A percentile compares a stretch with the other conserved stretches of the same genome.
phyloP scores from a whole-genome alignment of 1,140 invertebrate genomes.

The Drosophila quadrilineata region DNA sequence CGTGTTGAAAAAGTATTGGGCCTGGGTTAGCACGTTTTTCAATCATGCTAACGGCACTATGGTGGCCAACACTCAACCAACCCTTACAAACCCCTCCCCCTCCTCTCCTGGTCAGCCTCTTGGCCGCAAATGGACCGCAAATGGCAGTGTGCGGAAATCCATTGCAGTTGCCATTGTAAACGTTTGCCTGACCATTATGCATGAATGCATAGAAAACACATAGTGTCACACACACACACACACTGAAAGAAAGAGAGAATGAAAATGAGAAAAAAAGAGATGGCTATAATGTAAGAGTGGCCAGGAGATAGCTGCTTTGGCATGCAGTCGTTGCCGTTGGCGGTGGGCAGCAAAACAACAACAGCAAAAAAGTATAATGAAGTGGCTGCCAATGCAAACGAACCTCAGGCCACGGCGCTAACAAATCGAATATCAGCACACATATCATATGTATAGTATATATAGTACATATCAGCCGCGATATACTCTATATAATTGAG shows the following conservation, averaged over 20 bases:
- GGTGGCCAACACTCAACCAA: constrained; percentile 30
- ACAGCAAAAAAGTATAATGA: constrained; percentile 71
- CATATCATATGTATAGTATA: too few relatives aligned
- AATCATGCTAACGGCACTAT: constrained; percentile 71
- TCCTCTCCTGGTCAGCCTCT: not conserved
- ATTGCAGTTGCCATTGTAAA: constrained; percentile 71
- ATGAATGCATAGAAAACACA: constrained; percentile 71
- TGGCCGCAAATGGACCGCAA: constrained; percentile 71
- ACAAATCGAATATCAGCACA: constrained; percentile 26
- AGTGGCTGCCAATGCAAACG: constrained; percentile 60
- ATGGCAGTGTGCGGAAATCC: constrained; percentile 73
- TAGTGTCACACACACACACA: constrained; percentile 19
- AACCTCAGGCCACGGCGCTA: constrained; percentile 27
- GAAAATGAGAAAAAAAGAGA: too few relatives aligned
- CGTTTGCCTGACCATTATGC: constrained; percentile 74
- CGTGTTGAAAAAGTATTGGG: constrained; percentile 16
- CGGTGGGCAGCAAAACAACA: too few relatives aligned
- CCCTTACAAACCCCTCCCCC: not conserved
- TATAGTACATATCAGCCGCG: too few relatives aligned
- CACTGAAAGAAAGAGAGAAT: not conserved
- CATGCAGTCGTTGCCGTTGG: too few relatives aligned
- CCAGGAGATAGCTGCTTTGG: too few relatives aligned
- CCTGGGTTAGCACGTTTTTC: constrained; percentile 63
- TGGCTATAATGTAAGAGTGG: too few relatives aligned
- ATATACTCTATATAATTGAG: too few relatives aligned